Percentiles rank a stretch among this genome's conserved stretches.
Conservation (phyloP, 1,140 invertebrate genomes). For the Drosophila lowei region DNA sequence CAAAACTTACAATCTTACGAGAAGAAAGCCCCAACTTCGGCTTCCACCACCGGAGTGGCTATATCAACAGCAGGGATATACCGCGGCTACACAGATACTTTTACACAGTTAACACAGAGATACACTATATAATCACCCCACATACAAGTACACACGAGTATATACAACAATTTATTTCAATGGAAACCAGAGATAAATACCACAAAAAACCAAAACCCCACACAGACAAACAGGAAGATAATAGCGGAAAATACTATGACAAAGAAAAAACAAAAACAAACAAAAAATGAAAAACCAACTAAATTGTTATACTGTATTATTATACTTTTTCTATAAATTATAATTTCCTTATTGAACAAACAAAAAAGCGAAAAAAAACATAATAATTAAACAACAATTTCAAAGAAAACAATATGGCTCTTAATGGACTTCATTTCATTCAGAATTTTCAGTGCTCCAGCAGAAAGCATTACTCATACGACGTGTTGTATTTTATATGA, state of each 20-base stretch:
- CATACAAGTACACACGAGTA: conserved; percentile 42
- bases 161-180: conserved; percentile 47
- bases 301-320: conserved; percentile 83
- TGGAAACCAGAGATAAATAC: conserved; percentile 22
- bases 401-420: conserved; percentile 37
- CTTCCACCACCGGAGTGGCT: conserved; percentile 12
- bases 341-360: conserved; percentile 82
- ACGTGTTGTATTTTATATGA: neutral
- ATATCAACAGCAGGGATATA: conserved; percentile 3
- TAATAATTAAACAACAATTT: conserved; percentile 82
- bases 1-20: conserved; percentile 19
- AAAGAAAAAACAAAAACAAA: conserved; percentile 49
- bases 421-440: conserved; percentile 10
- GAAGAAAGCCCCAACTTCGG: conserved; percentile 22
- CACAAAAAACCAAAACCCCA: conserved; percentile 21
- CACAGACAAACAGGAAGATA: conserved; percentile 40
- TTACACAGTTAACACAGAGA: conserved; percentile 30
- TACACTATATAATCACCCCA: conserved; percentile 53
- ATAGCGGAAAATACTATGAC: conserved; percentile 54
- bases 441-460: too few relatives aligned
- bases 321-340: conserved; percentile 83
- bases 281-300: conserved; percentile 57
- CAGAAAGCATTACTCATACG: conserved; percentile 44
- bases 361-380: conserved; percentile 69
- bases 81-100: conserved; percentile 3